Evolutionary conservation across 2,888 invertebrate genomes (phyloP).

Genomic region (Cremastinae sp.): DNA sequence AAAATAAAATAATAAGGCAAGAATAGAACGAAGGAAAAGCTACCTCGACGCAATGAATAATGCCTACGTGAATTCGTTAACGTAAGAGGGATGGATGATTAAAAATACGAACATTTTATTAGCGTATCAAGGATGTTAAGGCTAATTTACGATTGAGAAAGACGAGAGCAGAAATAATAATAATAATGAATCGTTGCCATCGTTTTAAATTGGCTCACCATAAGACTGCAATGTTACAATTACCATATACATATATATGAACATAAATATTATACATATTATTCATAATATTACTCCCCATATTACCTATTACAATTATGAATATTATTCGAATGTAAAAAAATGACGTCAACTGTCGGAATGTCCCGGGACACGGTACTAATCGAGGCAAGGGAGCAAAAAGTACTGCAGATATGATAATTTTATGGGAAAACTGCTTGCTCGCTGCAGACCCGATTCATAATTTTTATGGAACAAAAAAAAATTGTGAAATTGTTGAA

Average conservation of each 20-base stretch:
- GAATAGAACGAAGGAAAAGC: conserved; percentile 36
- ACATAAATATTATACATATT: conserved; percentile 51
- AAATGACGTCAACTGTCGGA: conserved; percentile 53
- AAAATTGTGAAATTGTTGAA: background rate
- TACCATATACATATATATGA: conserved; percentile 62
- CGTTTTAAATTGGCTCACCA: conserved; percentile 68
- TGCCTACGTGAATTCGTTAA: conserved; percentile 50
- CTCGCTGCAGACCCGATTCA: conserved; percentile 39
- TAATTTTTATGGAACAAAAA: conserved; percentile 21
- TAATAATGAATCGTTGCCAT: conserved; percentile 67
- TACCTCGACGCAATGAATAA: conserved; percentile 61
- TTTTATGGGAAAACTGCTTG: conserved; percentile 22
- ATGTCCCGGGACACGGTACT: conserved; percentile 57
- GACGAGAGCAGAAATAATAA: conserved; percentile 31
- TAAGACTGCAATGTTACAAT: conserved; percentile 72
- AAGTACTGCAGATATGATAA: conserved; percentile 20
- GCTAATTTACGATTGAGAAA: conserved; percentile 62
- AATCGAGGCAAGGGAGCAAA: conserved; percentile 32
- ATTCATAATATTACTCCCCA: conserved; percentile 44
- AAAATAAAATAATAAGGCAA: background rate
- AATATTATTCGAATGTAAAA: conserved; percentile 39
- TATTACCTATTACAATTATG: conserved; percentile 43
- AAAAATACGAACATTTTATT: conserved; percentile 43
- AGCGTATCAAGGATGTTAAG: conserved; percentile 61
- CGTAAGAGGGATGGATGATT: conserved; percentile 9